Evolutionary conservation across 2,888 invertebrate species (phyloP).

Genomic region (Tetrapedia diversipes): DNA sequence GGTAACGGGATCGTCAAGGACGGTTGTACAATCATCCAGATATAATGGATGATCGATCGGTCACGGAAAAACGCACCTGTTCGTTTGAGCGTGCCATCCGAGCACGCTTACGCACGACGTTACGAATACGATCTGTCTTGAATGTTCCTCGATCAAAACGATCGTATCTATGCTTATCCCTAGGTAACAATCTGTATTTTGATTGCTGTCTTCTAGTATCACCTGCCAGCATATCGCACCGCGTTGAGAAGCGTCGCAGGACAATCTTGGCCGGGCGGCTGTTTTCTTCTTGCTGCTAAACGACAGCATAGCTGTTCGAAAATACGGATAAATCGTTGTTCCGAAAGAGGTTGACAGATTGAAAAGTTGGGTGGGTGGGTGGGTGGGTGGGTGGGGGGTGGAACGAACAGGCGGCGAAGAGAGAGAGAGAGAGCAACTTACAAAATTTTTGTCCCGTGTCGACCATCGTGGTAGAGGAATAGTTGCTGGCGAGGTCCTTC

Average conservation of each 20-base stretch:
- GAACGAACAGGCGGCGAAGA: background rate
- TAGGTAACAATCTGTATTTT: slow-evolving; percentile 90
- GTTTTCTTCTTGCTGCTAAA: slow-evolving; percentile 92
- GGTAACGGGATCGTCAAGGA: background rate
- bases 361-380: no score
- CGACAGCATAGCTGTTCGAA: slow-evolving; percentile 87
- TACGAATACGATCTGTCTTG: slow-evolving; percentile 93
- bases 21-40: background rate
- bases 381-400: background rate
- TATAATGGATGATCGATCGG: no score
- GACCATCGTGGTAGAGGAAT: slow-evolving; percentile 90
- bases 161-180: slow-evolving; percentile 94
- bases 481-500: slow-evolving; percentile 95
- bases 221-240: slow-evolving; percentile 94
- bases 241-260: slow-evolving; percentile 88
- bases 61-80: slow-evolving; percentile 81
- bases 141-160: slow-evolving; percentile 92
- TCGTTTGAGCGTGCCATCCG: slow-evolving; percentile 87
- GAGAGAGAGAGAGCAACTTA: slow-evolving; percentile 83
- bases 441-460: slow-evolving; percentile 95
- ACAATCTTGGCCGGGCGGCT: slow-evolving; percentile 88
- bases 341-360: background rate
- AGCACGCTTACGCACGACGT: slow-evolving; percentile 92
- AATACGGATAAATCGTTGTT: background rate
- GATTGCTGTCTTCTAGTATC: slow-evolving; percentile 88